phyloP scores from a whole-genome alignment of 2,113 vertebrate species.

The Rattus norvegicus region GRCr8 NC_086038.1:11869501-11870000 shows the following conservation, averaged over 20 bases:
- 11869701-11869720: conserved; percentile 91
- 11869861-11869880: conserved; percentile 92
- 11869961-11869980: not conserved
- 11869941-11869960: not conserved
- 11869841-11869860: conserved; percentile 99
- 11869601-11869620: conserved; percentile 91
- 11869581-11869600: conserved; percentile 43
- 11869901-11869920: conserved; percentile 78
- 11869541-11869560: not conserved
- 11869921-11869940: conserved; percentile 55
- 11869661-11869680: conserved; percentile 80
- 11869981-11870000: not conserved
- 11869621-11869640: conserved; percentile 83
- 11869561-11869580: not conserved
- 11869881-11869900: conserved; percentile 91
- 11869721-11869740: conserved; percentile 96
- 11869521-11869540: too few species aligned
- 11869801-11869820: conserved; percentile 99
- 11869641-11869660: conserved; percentile 90
- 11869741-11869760: conserved; percentile 99
- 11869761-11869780: conserved; percentile 99
- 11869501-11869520: not conserved
- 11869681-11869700: conserved; percentile 86
- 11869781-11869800: conserved; percentile 99
- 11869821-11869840: conserved; percentile 99